Base-by-base conservation (phyloP, 2,797 vertebrate species). In the Delichon dasypus region DNA sequence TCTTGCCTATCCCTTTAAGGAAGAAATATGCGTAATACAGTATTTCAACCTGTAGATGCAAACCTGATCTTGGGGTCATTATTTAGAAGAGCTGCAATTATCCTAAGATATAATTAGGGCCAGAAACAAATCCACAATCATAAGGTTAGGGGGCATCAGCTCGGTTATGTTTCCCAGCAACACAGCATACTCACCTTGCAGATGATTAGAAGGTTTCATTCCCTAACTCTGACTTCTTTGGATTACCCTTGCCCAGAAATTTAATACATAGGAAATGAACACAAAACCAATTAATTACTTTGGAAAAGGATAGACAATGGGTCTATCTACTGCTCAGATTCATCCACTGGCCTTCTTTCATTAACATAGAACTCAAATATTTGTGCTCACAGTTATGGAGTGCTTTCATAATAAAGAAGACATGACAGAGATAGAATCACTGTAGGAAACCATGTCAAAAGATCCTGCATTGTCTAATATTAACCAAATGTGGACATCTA, bases 401-500 rank as follows among this genome's bases (percentile, higher is more conserved):
- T 29, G 5, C 9, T 92, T 92, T 81, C 15, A 32, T 29, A 12
- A 29, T 42, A 55, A 87, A 77, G 48, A 92, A 22, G 20, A 72
- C 0, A 1, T 42, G 17, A 54, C 19, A 16, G 66, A 78, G 38
- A 67, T 4, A 61, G 10, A 61, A 79, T 65, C 30, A 38, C 12
- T 36, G 6, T 38, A 79, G 36, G 15, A 87, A 22, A 21, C 57
- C 55, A 40, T 1, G 1, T n/a, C 11, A 16, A 51, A 83, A 70
- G 27, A 36, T 58, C 12, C 8, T 65, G 10, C 7, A 53, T 36
- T 1, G 0, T 48, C 32, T 30, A 42, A n/a, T 73, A 57, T 61
- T 65, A 57, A 82, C 4, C 17, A 58, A 65, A 70, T 0, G 0
- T 11, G 2, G 10, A 10, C 36, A 38, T 16, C 27, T 58, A 30